Evolutionary conservation across 2,888 invertebrate genomes (phyloP).

Genomic region (Yponomeuta evonymella): DNA sequence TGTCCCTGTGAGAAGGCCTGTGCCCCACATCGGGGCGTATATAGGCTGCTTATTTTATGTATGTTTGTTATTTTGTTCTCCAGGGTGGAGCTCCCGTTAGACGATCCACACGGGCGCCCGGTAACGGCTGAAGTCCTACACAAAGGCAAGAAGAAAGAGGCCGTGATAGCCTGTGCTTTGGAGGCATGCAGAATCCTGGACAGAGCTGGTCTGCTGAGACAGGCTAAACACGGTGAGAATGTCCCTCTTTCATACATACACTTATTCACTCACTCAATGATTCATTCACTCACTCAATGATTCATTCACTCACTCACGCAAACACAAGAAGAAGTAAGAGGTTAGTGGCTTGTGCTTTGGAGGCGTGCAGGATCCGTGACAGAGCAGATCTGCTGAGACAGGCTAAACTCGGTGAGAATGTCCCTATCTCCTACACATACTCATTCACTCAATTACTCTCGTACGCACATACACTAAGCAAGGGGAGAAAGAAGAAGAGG

Average conservation of each 20-base stretch:
- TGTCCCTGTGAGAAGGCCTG: no score
- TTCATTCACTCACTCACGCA: no score
- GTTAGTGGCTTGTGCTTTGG: conserved; percentile 86
- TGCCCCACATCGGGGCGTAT: no score
- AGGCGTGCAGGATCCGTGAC: conserved; percentile 72
- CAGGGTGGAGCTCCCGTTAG: conserved; percentile 87
- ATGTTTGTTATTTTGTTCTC: conserved; percentile 18
- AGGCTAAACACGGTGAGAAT: conserved; percentile 86
- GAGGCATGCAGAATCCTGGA: conserved; percentile 96
- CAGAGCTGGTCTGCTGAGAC: conserved; percentile 88
- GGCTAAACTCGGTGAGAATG: no score
- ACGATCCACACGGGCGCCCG: conserved; percentile 84
- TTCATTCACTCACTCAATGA: no score
- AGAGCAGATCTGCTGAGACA: no score
- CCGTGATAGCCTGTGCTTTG: conserved; percentile 93
- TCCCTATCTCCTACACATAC: no score
- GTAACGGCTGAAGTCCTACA: conserved; percentile 90
- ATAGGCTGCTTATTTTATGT: no score
- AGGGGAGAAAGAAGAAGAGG: conserved; percentile 97
- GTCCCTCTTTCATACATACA: no score
- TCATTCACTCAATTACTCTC: no score
- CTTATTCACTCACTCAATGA: no score
- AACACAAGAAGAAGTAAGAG: no score
- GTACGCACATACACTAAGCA: conserved; percentile 87
- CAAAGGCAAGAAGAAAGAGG: conserved; percentile 95